Base-by-base conservation (phyloP, 2,888 invertebrate genomes). In the Tanypteryx hageni region DNA sequence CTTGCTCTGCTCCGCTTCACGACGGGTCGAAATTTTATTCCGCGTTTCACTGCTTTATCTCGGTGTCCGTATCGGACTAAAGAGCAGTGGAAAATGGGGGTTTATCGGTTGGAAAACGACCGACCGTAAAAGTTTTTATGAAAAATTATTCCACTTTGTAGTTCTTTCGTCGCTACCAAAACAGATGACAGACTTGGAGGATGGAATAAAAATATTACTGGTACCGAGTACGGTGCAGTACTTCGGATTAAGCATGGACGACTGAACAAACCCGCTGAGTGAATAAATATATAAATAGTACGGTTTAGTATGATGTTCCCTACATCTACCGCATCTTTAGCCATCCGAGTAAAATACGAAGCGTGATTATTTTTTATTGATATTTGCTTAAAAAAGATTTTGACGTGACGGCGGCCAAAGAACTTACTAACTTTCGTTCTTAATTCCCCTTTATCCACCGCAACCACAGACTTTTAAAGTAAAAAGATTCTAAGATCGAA, bases 61-160 rank as follows among this genome's bases (percentile, higher is more conserved):
- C 14, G 64, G 18, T 16, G 64, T 64, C 83, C 14, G 83, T 16
- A 18, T 22, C 10, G 76, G 76, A 13, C 22, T 1, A 18, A 22
- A 18, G 76, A 18, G 4, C 22, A 22, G 76, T 5, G 31, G 9
- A 27, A 27, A 18, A 84, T 18, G 84, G 27, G 85, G 59, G 22
- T 85, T 58, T 58, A 85, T 85, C 58, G 58, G 22, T 27, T 18
- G 58, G 22, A 58, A 58, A 85, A 85, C 85, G 85, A 85, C 4
- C 14, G n/a, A 16, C 84, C 84, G 13, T 18, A 18, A 84, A 57
- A 56, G 44, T 58, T 85, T 83, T 83, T 18, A 7, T 18, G 58
- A 85, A 22, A 58, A 85, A 85, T 85, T 85, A 85, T 85, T 85
- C 85, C 85, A 10, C 85, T 22, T 14, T 58, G 85, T 14, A 59